Percentiles rank a stretch among this genome's conserved stretches.
These are phyloP conservation scores for Zaprionus lachaisei DNA, from an alignment of 1,140 invertebrate genomes.

Conservation along the genomic window DNA sequence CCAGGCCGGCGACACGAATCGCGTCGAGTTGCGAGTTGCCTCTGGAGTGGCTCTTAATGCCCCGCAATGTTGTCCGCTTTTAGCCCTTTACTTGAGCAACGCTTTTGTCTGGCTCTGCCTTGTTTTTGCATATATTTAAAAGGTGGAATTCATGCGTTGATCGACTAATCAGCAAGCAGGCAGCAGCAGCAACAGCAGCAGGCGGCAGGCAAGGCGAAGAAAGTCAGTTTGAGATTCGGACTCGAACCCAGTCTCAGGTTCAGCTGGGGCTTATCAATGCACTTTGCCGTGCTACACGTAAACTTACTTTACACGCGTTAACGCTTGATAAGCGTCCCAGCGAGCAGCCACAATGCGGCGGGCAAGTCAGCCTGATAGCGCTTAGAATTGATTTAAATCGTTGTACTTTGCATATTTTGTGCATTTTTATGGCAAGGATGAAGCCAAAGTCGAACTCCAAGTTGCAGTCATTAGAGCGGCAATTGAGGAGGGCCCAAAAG, in stretches of 20 bases:
- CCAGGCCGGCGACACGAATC: slow-evolving; percentile 30
- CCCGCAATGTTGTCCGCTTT: slow-evolving; percentile 21
- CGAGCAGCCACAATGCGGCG: slow-evolving; percentile 15
- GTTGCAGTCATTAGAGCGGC: slow-evolving; percentile 69
- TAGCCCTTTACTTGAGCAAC: slow-evolving; percentile 28
- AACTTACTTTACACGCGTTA: slow-evolving; percentile 80
- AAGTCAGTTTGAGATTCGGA: not conserved
- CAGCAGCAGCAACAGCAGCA: slow-evolving; percentile 42
- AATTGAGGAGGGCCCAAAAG: slow-evolving; percentile 51
- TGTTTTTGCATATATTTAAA: slow-evolving; percentile 78
- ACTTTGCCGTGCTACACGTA: slow-evolving; percentile 79
- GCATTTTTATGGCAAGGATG: slow-evolving; percentile 60
- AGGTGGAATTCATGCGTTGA: slow-evolving; percentile 66
- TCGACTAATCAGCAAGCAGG: slow-evolving; percentile 68
- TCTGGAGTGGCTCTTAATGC: slow-evolving; percentile 66
- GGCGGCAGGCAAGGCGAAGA: slow-evolving; percentile 7
- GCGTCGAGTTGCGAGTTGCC: slow-evolving; percentile 16
- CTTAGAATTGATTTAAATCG: slow-evolving; percentile 76
- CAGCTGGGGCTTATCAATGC: slow-evolving; percentile 67
- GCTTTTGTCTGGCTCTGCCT: not conserved
- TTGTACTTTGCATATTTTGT: slow-evolving; percentile 66
- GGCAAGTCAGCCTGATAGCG: slow-evolving; percentile 37
- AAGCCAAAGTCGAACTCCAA: slow-evolving; percentile 2
- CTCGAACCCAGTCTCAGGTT: not conserved
- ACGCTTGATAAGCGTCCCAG: slow-evolving; percentile 54